A percentile compares a stretch with the other conserved stretches of the same genome.
These are phyloP conservation scores for Eristalis tenax DNA, from an alignment of 2,888 invertebrate genomes.

Conservation along the genomic window DNA sequence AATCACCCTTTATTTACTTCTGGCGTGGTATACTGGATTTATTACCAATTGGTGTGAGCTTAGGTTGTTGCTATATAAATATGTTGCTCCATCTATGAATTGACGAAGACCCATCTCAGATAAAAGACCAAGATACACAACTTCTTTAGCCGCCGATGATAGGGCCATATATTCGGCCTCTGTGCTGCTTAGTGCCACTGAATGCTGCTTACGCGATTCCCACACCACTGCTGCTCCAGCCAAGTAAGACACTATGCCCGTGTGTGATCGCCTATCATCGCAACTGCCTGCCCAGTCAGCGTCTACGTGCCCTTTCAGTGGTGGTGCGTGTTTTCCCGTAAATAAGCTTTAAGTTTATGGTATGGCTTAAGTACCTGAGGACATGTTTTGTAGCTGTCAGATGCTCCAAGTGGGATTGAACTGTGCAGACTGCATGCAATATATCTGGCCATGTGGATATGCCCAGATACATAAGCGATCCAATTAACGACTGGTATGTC, in stretches of 20 bases:
- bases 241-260: conserved; percentile 34
- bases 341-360: conserved; percentile 39
- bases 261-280: conserved; percentile 28
- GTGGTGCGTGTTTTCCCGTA: no score
- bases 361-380: conserved; percentile 43
- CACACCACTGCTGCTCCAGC: conserved; percentile 16
- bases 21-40: no score
- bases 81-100: no score
- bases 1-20: no score
- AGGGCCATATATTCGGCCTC: conserved; percentile 29
- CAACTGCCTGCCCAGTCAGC: conserved; percentile 61
- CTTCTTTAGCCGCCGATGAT: conserved; percentile 36
- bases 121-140: background rate
- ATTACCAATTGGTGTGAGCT: no score
- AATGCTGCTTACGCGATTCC: conserved; percentile 44
- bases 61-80: no score
- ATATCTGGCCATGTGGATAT: no score
- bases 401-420: conserved; percentile 59
- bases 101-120: no score
- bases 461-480: no score
- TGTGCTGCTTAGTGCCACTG: conserved; percentile 24
- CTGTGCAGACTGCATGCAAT: conserved; percentile 49
- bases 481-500: no score
- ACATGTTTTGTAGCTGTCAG: conserved; percentile 51
- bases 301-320: conserved; percentile 48